Evolutionary conservation across 2,888 invertebrate genomes (phyloP).

Genomic region (Rhingia campestris): DNA sequence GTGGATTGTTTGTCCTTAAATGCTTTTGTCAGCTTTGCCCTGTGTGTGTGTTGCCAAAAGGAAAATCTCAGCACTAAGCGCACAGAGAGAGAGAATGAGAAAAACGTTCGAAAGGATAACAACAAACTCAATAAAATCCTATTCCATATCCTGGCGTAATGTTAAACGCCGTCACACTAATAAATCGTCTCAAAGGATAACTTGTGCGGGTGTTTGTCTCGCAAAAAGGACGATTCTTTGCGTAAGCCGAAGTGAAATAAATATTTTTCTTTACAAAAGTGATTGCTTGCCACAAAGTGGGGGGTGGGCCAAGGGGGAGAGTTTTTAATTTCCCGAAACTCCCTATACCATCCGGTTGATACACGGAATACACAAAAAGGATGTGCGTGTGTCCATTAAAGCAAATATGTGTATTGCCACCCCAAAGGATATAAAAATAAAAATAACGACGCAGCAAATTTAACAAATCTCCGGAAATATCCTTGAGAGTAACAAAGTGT

Average conservation of each 20-base stretch:
- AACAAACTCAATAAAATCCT: slow-evolving; percentile 44
- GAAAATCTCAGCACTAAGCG: slow-evolving; percentile 2
- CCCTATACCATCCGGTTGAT: background rate
- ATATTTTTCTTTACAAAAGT: slow-evolving; percentile 10
- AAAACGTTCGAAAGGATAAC: background rate
- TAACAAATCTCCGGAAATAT: slow-evolving; percentile 38
- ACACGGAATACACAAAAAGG: background rate
- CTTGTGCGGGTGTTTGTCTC: background rate
- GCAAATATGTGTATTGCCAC: slow-evolving; percentile 11
- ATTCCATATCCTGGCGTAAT: slow-evolving; percentile 22
- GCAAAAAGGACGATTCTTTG: slow-evolving; percentile 11
- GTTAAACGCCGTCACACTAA: slow-evolving; percentile 3
- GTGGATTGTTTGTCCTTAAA: slow-evolving; percentile 26
- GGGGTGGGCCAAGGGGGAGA: background rate
- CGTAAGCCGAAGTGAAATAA: slow-evolving; percentile 18
- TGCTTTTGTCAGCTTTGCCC: slow-evolving; percentile 35
- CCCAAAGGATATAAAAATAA: slow-evolving; percentile 7
- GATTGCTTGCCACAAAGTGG: background rate
- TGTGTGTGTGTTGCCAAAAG: background rate
- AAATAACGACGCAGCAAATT: slow-evolving; percentile 29
- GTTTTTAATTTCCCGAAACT: slow-evolving; percentile 32
- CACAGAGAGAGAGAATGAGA: background rate
- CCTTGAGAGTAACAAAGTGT: slow-evolving; percentile 32
- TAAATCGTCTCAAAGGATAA: slow-evolving; percentile 56
- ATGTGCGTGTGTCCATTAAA: slow-evolving; percentile 37